These are phyloP conservation scores for Criorhina ranunculi DNA, from an alignment of 2,888 invertebrate species.

Conservation along the genomic window DNA sequence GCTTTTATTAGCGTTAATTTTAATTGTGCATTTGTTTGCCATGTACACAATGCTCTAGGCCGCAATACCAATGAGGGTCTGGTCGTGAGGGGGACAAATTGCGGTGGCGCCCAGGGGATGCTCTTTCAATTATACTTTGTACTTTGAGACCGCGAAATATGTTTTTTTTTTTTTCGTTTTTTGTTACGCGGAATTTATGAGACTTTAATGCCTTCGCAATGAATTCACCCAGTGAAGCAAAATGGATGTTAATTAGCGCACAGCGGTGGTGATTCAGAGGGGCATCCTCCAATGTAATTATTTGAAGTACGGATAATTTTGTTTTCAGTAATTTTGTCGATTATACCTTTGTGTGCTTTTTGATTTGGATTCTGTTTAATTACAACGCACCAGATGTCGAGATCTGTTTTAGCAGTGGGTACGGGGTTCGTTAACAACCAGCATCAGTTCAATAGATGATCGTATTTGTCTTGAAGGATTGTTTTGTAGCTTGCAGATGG, in stretches of 20 bases:
- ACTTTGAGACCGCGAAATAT: slow-evolving; percentile 67
- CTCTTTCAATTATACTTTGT: slow-evolving; percentile 66
- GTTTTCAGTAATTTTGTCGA: slow-evolving; percentile 54
- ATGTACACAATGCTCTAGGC: slow-evolving; percentile 43
- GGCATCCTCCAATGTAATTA: slow-evolving; percentile 56
- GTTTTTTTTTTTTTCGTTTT: slow-evolving; percentile 49
- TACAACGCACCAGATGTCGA: slow-evolving; percentile 49
- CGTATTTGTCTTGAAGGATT: slow-evolving; percentile 28
- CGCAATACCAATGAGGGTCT: not conserved
- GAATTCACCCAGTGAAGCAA: slow-evolving; percentile 50
- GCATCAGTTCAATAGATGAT: slow-evolving; percentile 32
- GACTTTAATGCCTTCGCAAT: slow-evolving; percentile 68
- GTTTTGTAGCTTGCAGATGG: slow-evolving; percentile 10
- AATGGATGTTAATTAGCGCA: slow-evolving; percentile 73
- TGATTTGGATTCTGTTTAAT: slow-evolving; percentile 63
- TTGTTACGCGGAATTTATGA: slow-evolving; percentile 64
- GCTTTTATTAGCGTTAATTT: slow-evolving; percentile 76
- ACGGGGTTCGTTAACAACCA: slow-evolving; percentile 34
- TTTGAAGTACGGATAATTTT: slow-evolving; percentile 66
- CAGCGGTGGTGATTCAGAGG: slow-evolving; percentile 34
- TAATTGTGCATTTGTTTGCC: slow-evolving; percentile 73
- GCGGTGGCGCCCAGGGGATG: slow-evolving; percentile 55
- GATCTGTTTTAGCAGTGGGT: slow-evolving; percentile 4
- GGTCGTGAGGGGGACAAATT: slow-evolving; percentile 39
- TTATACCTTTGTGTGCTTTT: slow-evolving; percentile 67